Base-by-base conservation (phyloP, 2,113 vertebrate genomes). In the Arvicanthis niloticus region DNA sequence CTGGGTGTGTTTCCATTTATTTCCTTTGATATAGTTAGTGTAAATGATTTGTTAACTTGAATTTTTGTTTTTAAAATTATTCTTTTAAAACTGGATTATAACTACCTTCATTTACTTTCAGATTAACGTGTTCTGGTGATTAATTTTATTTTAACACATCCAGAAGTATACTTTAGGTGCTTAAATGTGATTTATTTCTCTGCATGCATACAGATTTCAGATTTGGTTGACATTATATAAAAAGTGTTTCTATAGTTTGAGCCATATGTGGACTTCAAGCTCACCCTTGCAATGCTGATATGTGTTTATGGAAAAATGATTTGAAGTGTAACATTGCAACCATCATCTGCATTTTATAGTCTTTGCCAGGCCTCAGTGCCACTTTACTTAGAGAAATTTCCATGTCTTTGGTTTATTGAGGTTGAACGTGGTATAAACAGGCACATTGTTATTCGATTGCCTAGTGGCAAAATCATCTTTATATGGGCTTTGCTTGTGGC, bases 331-430 rank as follows among this genome's bases (percentile, higher is more conserved):
- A 91, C 96, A 90, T 80, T 88, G n/a, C 48, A 92, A 82, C 95
- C 90, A 93, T 89, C 67, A 34, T 73, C 84, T 95, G 26, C 24
- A 62, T 80, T 96, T 96, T 91, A 29, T 51, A 60, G n/a, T n/a
- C 42, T 94, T 94, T 80, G 11, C 68, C 84, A 96, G 73, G 29
- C 70, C 42, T 78, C 93, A 95, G 88, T 89, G 75, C 78, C 31
- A 93, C 91, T 95, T 96, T 84, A 84, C 91, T 96, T 80, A 94
- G 77, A 96, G 31, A 92, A 95, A 80, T 98, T 93, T 96, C 89
- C 82, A 93, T 97, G 87, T 53, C 60, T 94, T 96, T 94, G 56
- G 70, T 82, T 94, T 96, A 93, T 91, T 84, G 94, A 91, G 78
- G 82, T 91, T 96, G 89, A 94, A 89, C 92, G 80, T 94, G 93